phyloP scores from a whole-genome alignment of 2,888 invertebrate genomes.

The Himalopsyche anomala region DNA sequence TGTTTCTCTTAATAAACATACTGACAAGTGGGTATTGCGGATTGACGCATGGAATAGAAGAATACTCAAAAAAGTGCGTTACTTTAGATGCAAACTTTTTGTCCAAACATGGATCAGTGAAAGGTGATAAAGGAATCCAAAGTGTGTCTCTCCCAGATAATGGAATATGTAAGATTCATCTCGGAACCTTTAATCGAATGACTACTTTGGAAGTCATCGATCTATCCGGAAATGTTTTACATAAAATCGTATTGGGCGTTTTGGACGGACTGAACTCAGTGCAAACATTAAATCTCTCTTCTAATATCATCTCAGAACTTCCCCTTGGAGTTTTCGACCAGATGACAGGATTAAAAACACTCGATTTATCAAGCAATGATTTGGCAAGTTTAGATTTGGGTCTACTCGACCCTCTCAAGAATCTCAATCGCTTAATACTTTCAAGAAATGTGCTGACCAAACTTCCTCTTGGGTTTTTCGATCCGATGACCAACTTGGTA shows the following conservation, averaged over 20 bases:
- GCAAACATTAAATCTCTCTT: conserved; percentile 53
- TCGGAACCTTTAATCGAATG: conserved; percentile 49
- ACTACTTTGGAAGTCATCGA: conserved; percentile 56
- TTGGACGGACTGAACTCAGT: conserved; percentile 55
- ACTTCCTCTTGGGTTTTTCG: too few relatives aligned
- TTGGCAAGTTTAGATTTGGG: conserved; percentile 50
- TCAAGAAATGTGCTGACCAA: conserved; percentile 49
- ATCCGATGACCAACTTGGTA: too few relatives aligned
- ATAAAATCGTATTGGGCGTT: conserved; percentile 45
- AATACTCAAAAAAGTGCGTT: background rate
- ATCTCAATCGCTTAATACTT: conserved; percentile 46
- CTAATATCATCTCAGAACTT: conserved; percentile 47
- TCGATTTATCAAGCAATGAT: conserved; percentile 61
- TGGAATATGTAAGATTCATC: conserved; percentile 48
- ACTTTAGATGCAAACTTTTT: conserved; percentile 33
- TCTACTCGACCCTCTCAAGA: conserved; percentile 50
- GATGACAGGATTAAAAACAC: conserved; percentile 49
- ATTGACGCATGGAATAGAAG: background rate
- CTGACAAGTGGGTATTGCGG: background rate
- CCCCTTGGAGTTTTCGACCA: conserved; percentile 57
- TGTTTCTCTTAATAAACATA: background rate
- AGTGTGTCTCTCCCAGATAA: conserved; percentile 44
- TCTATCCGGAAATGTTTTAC: conserved; percentile 53
- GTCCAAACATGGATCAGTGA: conserved; percentile 49
- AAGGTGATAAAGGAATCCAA: conserved; percentile 49